Evolutionary conservation across 35 echinoderm and acorn worm genomes (phyloP).

Genomic region (Chiridota heheva): DNA sequence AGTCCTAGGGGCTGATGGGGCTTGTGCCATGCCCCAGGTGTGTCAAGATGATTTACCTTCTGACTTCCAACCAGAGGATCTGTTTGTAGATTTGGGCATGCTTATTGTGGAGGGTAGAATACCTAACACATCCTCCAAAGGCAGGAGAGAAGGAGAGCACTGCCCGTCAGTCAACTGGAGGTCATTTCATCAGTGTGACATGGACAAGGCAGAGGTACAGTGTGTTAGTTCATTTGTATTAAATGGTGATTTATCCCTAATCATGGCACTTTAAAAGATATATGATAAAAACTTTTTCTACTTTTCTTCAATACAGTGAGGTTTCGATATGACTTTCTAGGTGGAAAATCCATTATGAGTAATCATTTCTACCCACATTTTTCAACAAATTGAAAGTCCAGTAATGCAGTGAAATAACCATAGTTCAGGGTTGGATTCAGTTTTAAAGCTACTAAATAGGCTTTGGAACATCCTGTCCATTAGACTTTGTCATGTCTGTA

Average conservation of each 20-base stretch:
- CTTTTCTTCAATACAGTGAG: not conserved
- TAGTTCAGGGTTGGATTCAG: too few species aligned
- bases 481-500: too few species aligned
- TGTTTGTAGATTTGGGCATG: conserved; percentile 77
- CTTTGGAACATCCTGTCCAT: too few species aligned
- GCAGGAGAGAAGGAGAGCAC: conserved; percentile 75
- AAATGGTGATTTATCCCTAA: not conserved
- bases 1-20: conserved; percentile 32
- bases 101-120: conserved; percentile 77
- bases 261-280: not conserved
- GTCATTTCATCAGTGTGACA: conserved; percentile 36
- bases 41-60: not conserved
- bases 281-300: not conserved
- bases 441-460: too few species aligned
- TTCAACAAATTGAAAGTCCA: not conserved
- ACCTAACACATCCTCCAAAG: conserved; percentile 60
- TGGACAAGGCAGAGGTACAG: conserved; percentile 20
- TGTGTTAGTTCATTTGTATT: not conserved
- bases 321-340: not conserved
- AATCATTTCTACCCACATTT: not conserved
- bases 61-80: conserved; percentile 48
- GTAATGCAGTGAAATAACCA: too few species aligned
- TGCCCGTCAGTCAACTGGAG: conserved; percentile 53
- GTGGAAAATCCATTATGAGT: not conserved
- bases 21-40: not conserved